Evolutionary conservation across 2,797 vertebrate species (phyloP), one percentile per base, ranked within the genome.

Genomic region (Menidia menidia): DNA sequence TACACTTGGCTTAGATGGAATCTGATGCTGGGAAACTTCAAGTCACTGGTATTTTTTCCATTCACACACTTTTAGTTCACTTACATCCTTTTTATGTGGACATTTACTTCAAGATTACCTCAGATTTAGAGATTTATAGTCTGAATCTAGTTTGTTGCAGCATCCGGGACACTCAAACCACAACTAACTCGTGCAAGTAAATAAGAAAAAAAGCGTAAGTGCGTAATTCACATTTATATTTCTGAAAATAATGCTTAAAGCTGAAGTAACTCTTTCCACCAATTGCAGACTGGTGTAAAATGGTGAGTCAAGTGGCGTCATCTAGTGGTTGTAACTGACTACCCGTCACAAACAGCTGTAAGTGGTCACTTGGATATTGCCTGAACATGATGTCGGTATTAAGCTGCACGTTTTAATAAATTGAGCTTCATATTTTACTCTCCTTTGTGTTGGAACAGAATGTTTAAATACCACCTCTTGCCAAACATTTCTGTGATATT

Each of bases 21-120:
- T 50, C 16, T 45, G 15, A 1, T 11, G 8, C 31, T 19, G 47
- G 3, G 6, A 9, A 55, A 60, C 30, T 15, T 16, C 33, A 6
- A 10, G 1, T 6, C 10, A 9, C 82, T 71, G 88, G 65, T 0
- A 44, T 33, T 53, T 80, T 48, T 62, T 88, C 88, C 85, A 88
- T 87, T 0, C 32, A 65, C 55, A 77, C 54, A 19, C 57, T 48
- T 25, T 25, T 8, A 14, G 39, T 18, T 25, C 3, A 5, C 0
- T 8, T 30, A 4, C 5, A 10, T 52, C 35, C 42, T 42, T 18
- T 25, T 8, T n/a, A 18, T 7, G 67, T 52, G 14, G 15, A 47
- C 63, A 57, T 3, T 25, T 25, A 12, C 31, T 41, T 45, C 14
- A 45, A 53, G 3, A 12, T 32, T 6, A 13, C 19, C 14, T 55